phyloP scores from a whole-genome alignment of 2,888 invertebrate species.

The Willowsia nigromaculata region DNA sequence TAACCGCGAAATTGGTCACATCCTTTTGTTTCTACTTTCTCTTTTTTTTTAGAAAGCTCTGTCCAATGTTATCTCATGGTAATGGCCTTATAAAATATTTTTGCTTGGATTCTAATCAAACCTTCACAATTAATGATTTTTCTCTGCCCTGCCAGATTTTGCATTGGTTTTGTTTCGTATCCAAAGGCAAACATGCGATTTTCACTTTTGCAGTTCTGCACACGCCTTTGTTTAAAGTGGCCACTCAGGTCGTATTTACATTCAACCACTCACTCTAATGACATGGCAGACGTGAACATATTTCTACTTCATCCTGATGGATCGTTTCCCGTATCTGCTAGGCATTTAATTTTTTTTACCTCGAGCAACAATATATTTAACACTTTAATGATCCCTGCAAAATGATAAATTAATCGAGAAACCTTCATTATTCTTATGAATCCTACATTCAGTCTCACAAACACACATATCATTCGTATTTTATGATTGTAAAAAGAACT shows the following conservation, averaged over 20 bases:
- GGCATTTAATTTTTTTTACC: too few relatives aligned
- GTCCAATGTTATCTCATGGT: neutral
- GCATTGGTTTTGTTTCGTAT: neutral
- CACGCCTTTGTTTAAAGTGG: neutral
- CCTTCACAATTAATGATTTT: neutral
- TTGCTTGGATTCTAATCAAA: neutral
- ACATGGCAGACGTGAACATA: too few relatives aligned
- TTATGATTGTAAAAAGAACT: too few relatives aligned
- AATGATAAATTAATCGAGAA: too few relatives aligned
- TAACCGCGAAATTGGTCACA: constrained; percentile 67
- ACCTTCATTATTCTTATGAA: too few relatives aligned
- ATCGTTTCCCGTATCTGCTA: too few relatives aligned
- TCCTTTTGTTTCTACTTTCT: constrained; percentile 35
- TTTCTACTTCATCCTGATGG: too few relatives aligned
- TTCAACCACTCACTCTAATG: neutral
- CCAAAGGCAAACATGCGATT: neutral
- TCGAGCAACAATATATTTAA: too few relatives aligned
- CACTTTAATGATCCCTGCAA: too few relatives aligned
- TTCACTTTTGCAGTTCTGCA: neutral
- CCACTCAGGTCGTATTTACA: neutral
- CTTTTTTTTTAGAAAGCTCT: neutral
- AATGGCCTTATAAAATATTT: neutral
- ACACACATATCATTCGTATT: too few relatives aligned
- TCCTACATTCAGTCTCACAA: too few relatives aligned
- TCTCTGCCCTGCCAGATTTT: neutral